Evolutionary conservation across 2,797 vertebrate genomes (phyloP).

Genomic region (Clangula hyemalis): DNA sequence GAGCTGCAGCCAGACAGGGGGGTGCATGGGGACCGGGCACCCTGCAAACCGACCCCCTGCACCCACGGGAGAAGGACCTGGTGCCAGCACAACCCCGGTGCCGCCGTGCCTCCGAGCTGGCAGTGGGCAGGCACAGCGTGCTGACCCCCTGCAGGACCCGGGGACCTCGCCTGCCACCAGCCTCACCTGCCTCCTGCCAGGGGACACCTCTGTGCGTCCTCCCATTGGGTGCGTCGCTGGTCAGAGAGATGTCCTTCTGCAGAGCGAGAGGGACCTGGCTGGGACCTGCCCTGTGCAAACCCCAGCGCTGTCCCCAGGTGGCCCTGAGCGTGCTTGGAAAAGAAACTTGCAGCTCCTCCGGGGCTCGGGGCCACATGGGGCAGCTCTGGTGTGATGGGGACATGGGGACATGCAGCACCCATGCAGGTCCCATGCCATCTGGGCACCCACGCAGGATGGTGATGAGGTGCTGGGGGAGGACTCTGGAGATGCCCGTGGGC

Average conservation of each 20-base stretch:
- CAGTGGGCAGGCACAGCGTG: not conserved
- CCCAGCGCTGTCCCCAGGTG: too few species aligned
- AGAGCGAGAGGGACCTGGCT: conserved; percentile 32
- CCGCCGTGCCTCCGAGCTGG: fast-evolving
- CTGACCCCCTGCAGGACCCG: not conserved
- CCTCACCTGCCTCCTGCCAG: conserved; percentile 90
- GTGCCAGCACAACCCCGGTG: not conserved
- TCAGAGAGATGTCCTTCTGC: conserved; percentile 83
- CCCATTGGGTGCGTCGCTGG: conserved; percentile 80
- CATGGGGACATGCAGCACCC: fast-evolving
- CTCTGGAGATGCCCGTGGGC: not conserved
- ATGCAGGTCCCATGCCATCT: too few species aligned
- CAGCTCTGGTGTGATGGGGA: not conserved
- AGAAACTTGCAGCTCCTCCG: not conserved
- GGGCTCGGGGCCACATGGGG: fast-evolving
- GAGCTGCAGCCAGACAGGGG: conserved; percentile 63
- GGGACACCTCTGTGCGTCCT: conserved; percentile 86
- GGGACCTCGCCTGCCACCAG: not conserved
- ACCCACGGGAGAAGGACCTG: not conserved
- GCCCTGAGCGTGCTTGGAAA: not conserved
- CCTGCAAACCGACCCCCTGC: not conserved
- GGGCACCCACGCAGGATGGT: not conserved
- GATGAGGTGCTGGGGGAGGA: not conserved
- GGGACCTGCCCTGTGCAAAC: not conserved
- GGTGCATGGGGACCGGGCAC: not conserved